Base-by-base conservation (phyloP, 2,888 invertebrate genomes). In the Artemia sinica region DNA sequence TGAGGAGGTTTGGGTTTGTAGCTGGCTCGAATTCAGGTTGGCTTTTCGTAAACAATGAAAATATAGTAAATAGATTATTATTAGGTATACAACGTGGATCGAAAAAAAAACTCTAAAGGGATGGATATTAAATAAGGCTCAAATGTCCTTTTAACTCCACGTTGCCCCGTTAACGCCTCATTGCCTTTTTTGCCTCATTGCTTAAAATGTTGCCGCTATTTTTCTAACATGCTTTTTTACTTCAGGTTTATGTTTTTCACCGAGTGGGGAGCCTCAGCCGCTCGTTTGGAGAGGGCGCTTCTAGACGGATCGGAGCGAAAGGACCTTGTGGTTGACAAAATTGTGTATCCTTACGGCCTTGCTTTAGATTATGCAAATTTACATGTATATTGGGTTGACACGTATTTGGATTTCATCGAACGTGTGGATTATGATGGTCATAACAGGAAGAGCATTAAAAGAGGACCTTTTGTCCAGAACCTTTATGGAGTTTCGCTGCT, bases 341-440 rank as follows among this genome's bases (percentile, higher is more conserved):
- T 90, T 71, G 87, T 89, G 72, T 88, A 88, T 79, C 89, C 89
- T 1, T 82, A 83, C 73, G 86, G 86, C 70, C 81, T 89, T 50
- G 81, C 86, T 18, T 81, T 87, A 68, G 90, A 91, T 79, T 82
- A 84, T 73, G 83, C 88, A 52, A 83, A 83, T 68, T 81, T 84
- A 74, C 82, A 83, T 74, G 82, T 89, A 41, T 89, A 87, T 78
- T 89, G 89, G 89, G 84, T 86, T 69, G 91, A 91, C 78, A 83
- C 84, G 9, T 89, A 87, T 78, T 81, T 89, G 74, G 88, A 88
- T 79, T 84, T 84, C 74, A 83, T 91, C 8, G 88, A 90, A 78
- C 81, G 87, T 71, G 83, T 87, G 41, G 84, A 88, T 79, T 91
- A 90, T 78, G 82, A 86, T 75, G 90, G 89, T 11, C 78, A 78